Percentiles rank a stretch among this genome's conserved stretches.
These are phyloP conservation scores for Microtus montanus DNA, from an alignment of 2,113 vertebrate species.

Conservation along the genomic window DNA sequence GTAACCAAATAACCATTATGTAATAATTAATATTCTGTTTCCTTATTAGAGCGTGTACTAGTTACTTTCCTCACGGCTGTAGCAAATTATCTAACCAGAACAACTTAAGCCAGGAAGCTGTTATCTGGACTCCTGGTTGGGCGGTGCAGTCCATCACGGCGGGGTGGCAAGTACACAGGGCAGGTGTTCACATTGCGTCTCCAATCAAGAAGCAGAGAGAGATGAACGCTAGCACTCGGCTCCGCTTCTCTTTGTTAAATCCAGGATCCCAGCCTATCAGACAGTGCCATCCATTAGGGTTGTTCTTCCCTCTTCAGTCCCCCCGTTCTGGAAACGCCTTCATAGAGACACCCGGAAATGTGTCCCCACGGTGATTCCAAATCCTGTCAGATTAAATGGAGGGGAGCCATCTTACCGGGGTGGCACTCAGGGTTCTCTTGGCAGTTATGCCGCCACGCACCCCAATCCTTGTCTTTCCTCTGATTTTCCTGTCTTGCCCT, in stretches of 20 bases:
- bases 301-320: not conserved
- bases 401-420: not conserved
- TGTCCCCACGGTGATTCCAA: not conserved
- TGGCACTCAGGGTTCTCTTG: not conserved
- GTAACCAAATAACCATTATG: not conserved
- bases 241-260: not conserved
- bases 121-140: not conserved
- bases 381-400: not conserved
- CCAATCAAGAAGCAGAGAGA: not conserved
- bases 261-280: too few relatives aligned
- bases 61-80: not conserved
- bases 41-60: not conserved
- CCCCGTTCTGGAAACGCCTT: not conserved
- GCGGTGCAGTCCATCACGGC: not conserved
- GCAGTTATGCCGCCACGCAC: too few relatives aligned
- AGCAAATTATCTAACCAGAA: not conserved
- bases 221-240: not conserved
- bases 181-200: too few relatives aligned
- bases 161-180: rapidly evolving
- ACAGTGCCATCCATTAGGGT: too few relatives aligned
- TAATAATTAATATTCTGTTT: not conserved
- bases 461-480: not conserved
- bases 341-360: not conserved
- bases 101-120: not conserved
- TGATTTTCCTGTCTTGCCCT: not conserved